These are phyloP conservation scores for Orientallactaga bullata DNA, from an alignment of 2,113 vertebrate genomes.

Conservation along the genomic window DNA sequence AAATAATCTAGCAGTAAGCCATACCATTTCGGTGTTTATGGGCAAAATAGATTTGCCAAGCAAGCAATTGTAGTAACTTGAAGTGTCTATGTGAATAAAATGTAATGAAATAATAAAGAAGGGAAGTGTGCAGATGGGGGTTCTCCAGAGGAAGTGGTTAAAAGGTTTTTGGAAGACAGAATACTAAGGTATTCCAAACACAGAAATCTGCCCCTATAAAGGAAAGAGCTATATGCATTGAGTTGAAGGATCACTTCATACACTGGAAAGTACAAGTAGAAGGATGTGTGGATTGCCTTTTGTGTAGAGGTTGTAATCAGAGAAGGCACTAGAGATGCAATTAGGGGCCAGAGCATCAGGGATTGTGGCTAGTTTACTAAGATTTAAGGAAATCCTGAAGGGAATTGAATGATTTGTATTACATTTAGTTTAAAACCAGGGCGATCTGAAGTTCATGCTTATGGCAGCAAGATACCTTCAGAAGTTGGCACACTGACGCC, in stretches of 20 bases:
- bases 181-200: not conserved
- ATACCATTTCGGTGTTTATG: not conserved
- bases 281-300: not conserved
- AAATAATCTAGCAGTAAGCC: not conserved
- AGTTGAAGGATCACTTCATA: not conserved
- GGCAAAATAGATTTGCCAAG: not conserved
- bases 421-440: not conserved
- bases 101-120: not conserved
- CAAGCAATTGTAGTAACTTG: not conserved
- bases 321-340: not conserved
- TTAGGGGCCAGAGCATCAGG: not conserved
- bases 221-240: not conserved
- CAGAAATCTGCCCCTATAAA: not conserved
- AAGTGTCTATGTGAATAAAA: not conserved
- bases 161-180: not conserved
- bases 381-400: not conserved
- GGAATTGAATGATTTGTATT: not conserved
- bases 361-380: not conserved
- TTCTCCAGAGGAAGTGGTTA: not conserved
- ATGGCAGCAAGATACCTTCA: too few relatives aligned
- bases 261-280: not conserved
- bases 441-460: fast-evolving
- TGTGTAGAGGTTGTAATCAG: not conserved
- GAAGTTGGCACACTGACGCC: too few relatives aligned
- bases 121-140: not conserved